phyloP scores from a whole-genome alignment of 2,888 invertebrate genomes.

The Unio delphinus region DNA sequence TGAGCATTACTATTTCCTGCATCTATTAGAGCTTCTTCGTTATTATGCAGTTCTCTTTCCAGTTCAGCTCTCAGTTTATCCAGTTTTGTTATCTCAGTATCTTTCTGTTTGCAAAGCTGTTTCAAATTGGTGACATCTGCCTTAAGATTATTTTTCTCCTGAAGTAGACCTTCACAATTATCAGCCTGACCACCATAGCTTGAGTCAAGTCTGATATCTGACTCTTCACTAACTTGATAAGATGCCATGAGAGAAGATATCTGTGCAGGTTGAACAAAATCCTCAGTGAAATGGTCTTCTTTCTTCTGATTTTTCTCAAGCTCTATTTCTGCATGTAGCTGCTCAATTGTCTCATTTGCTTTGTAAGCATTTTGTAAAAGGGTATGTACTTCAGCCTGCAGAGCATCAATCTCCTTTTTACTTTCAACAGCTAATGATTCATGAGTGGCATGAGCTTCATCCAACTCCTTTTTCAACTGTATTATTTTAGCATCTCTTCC shows the following conservation, averaged over 20 bases:
- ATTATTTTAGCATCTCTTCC: slow-evolving; percentile 23
- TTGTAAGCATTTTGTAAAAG: too few relatives aligned
- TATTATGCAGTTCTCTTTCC: slow-evolving; percentile 8
- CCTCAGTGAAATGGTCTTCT: too few relatives aligned
- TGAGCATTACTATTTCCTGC: too few relatives aligned
- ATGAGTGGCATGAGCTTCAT: too few relatives aligned
- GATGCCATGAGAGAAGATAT: too few relatives aligned
- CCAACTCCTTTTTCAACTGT: slow-evolving; percentile 3
- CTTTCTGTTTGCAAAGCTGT: slow-evolving; percentile 3
- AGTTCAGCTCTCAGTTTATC: slow-evolving; percentile 2
- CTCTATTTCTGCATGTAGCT: too few relatives aligned
- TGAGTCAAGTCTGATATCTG: too few relatives aligned
- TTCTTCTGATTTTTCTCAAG: too few relatives aligned
- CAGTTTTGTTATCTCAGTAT: slow-evolving; percentile 1
- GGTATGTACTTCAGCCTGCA: slow-evolving; percentile 5
- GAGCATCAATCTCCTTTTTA: slow-evolving; percentile 7
- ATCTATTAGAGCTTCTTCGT: slow-evolving; percentile 7
- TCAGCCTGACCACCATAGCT: too few relatives aligned
- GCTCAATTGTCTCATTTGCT: too few relatives aligned
- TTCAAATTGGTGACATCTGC: slow-evolving; percentile 2
- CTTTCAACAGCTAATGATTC: slow-evolving; percentile 1
- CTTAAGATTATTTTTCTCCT: slow-evolving; percentile 1
- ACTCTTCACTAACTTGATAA: too few relatives aligned
- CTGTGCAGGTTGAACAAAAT: too few relatives aligned
- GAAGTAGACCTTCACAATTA: not conserved